These are phyloP conservation scores for Arrhopalites spinosus DNA, from an alignment of 2,888 invertebrate species.

Conservation along the genomic window DNA sequence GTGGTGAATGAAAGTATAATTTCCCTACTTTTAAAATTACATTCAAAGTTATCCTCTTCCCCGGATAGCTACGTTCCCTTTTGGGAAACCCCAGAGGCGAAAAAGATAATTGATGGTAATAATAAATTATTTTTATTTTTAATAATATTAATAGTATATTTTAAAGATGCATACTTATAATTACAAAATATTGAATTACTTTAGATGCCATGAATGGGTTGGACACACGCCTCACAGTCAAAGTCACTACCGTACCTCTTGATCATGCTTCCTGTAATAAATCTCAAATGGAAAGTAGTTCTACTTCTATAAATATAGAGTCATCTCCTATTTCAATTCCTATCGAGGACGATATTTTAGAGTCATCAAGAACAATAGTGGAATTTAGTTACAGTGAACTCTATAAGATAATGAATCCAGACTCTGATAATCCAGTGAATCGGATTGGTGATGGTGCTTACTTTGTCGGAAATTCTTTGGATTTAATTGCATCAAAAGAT, in stretches of 20 bases:
- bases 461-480: slow-evolving; percentile 76
- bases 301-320: not conserved
- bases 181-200: too few relatives aligned
- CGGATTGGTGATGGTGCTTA: slow-evolving; percentile 83
- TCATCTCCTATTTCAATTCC: not conserved
- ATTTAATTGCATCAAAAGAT: slow-evolving; percentile 74
- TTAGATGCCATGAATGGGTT: slow-evolving; percentile 44
- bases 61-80: slow-evolving; percentile 74
- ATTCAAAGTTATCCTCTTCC: slow-evolving; percentile 83
- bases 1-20: slow-evolving; percentile 83
- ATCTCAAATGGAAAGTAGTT: too few relatives aligned
- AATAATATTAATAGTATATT: too few relatives aligned
- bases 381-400: slow-evolving; percentile 37
- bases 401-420: slow-evolving; percentile 27
- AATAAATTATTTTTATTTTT: too few relatives aligned
- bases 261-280: too few relatives aligned
- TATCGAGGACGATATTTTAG: not conserved
- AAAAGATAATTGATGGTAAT: slow-evolving; percentile 36
- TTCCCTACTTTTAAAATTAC: slow-evolving; percentile 83
- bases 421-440: slow-evolving; percentile 50
- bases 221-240: slow-evolving; percentile 38
- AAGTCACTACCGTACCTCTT: slow-evolving; percentile 1
- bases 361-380: not conserved
- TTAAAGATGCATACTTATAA: too few relatives aligned
- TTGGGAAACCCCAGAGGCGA: slow-evolving; percentile 53